These are phyloP conservation scores for Caenorhabditis panamensis DNA, from an alignment of 2,888 invertebrate species.

Conservation along the genomic window DNA sequence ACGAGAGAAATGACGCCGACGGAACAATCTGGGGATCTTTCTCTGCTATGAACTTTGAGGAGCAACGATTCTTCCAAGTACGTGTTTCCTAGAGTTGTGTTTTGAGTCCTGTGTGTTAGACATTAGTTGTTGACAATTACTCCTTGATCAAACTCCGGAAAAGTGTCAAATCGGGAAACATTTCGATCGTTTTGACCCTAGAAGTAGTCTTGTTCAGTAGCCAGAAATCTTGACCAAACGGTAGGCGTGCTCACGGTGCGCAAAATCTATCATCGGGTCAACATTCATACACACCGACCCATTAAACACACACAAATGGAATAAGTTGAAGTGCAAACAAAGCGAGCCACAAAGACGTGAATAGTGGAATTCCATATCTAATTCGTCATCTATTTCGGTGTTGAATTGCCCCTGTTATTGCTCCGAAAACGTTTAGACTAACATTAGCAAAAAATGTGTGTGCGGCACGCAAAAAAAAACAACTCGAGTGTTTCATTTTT, in stretches of 20 bases:
- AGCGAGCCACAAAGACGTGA: slow-evolving; percentile 54
- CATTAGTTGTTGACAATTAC: slow-evolving; percentile 1
- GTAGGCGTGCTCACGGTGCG: slow-evolving; percentile 59
- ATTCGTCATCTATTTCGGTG: slow-evolving; percentile 34
- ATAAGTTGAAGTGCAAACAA: slow-evolving; percentile 61
- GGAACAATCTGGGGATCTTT: slow-evolving; percentile 80
- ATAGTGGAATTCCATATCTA: slow-evolving; percentile 34
- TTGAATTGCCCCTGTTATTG: slow-evolving; percentile 11
- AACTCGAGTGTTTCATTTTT: slow-evolving; percentile 49
- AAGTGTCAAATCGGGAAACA: slow-evolving; percentile 15
- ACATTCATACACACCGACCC: slow-evolving; percentile 19
- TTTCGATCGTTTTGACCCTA: slow-evolving; percentile 48
- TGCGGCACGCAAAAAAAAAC: slow-evolving; percentile 21
- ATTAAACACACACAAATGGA: slow-evolving; percentile 52
- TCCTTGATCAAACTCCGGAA: slow-evolving; percentile 3
- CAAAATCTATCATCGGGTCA: slow-evolving; percentile 49
- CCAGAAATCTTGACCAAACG: slow-evolving; percentile 52
- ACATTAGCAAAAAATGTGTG: slow-evolving; percentile 16
- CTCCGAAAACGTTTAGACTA: not conserved
- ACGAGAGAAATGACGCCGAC: slow-evolving; percentile 77
- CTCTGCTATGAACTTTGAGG: slow-evolving; percentile 80
- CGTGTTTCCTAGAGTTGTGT: slow-evolving; percentile 10
- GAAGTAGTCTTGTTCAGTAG: slow-evolving; percentile 22
- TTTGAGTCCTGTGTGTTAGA: not conserved
- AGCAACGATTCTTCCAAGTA: slow-evolving; percentile 80